These are phyloP conservation scores for Oriolus oriolus DNA, from an alignment of 2,113 vertebrate species.

Conservation along the genomic window DNA sequence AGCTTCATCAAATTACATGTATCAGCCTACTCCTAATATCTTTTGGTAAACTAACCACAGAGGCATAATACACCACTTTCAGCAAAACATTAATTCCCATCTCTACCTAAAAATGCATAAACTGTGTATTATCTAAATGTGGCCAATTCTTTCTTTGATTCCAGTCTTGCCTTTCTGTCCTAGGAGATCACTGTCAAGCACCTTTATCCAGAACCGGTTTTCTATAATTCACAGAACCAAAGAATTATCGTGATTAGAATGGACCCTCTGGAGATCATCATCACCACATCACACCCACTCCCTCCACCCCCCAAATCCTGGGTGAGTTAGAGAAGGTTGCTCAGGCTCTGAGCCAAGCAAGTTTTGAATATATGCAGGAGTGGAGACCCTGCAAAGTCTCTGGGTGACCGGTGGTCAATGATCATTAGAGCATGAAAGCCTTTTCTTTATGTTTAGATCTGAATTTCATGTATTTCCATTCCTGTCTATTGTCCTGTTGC, in stretches of 20 bases:
- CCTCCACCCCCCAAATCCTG: not conserved
- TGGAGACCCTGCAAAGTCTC: fast-evolving
- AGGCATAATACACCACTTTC: not conserved
- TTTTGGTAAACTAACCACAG: not conserved
- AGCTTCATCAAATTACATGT: not conserved
- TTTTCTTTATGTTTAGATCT: not conserved
- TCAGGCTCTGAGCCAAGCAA: fast-evolving
- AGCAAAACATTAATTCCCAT: not conserved
- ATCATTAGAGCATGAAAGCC: fast-evolving
- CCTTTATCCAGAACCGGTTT: not conserved
- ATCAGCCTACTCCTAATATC: not conserved
- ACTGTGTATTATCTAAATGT: not conserved
- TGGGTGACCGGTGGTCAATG: not conserved
- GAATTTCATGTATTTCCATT: not conserved
- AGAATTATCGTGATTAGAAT: not conserved
- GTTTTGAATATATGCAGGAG: not conserved
- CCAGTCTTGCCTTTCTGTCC: not conserved
- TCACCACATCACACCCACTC: not conserved
- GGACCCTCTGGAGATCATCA: not conserved
- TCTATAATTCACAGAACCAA: not conserved
- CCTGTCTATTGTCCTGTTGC: not conserved
- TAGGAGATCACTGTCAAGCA: not conserved
- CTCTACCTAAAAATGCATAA: not conserved
- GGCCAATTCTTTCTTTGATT: not conserved
- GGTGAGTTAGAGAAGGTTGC: not conserved